Evolutionary conservation across 2,888 invertebrate genomes (phyloP).

Genomic region (Harpalus rufipes): DNA sequence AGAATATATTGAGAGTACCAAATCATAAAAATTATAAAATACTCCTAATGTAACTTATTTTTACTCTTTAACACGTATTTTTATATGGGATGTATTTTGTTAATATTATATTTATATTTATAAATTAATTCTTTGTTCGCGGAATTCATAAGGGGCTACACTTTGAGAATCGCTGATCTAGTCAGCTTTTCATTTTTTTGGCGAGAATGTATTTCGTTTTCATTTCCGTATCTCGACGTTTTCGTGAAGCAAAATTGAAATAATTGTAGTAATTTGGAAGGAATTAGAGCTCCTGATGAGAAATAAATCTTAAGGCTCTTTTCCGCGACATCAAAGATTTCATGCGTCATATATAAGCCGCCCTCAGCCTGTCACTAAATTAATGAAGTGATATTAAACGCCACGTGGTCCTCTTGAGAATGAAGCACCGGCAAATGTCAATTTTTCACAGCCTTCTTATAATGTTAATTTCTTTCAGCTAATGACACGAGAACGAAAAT

Average conservation of each 20-base stretch:
- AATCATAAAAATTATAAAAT: too few relatives aligned
- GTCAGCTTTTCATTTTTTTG: background rate
- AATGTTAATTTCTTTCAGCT: constrained; percentile 54
- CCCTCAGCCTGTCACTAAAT: constrained; percentile 45
- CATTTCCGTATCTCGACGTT: background rate
- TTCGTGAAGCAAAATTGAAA: background rate
- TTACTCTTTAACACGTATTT: too few relatives aligned
- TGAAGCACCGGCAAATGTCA: constrained; percentile 49
- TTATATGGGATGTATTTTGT: too few relatives aligned
- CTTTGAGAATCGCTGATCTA: too few relatives aligned
- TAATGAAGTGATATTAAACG: constrained; percentile 61
- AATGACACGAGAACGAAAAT: constrained; percentile 22
- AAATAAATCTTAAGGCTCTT: constrained; percentile 35
- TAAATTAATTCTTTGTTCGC: too few relatives aligned
- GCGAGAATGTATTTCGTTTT: background rate
- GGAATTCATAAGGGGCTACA: too few relatives aligned
- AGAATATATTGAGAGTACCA: too few relatives aligned
- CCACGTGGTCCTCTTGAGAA: constrained; percentile 54
- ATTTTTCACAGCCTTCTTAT: constrained; percentile 56
- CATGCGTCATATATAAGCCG: constrained; percentile 51
- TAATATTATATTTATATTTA: too few relatives aligned
- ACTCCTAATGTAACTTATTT: too few relatives aligned
- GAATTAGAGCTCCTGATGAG: constrained; percentile 16
- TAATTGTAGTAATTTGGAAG: background rate
- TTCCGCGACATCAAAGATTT: constrained; percentile 54